Evolutionary conservation across 2,888 invertebrate species (phyloP).

Genomic region (Catocala nupta): DNA sequence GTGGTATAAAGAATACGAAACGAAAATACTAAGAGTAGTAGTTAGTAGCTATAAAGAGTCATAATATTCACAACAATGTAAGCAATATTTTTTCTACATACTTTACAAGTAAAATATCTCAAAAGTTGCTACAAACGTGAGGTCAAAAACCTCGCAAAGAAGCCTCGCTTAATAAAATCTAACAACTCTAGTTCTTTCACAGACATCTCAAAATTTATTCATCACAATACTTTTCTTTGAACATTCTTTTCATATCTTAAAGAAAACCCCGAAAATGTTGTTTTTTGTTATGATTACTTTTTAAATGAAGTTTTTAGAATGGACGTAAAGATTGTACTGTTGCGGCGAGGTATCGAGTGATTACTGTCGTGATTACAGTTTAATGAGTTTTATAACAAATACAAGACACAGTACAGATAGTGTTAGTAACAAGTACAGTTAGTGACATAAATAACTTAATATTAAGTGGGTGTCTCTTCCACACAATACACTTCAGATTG

Average conservation of each 20-base stretch:
- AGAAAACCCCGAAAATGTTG: slow-evolving; percentile 8
- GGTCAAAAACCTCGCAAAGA: slow-evolving; percentile 1
- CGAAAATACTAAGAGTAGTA: too few species aligned
- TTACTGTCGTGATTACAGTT: background rate
- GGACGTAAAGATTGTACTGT: background rate
- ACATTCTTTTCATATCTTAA: slow-evolving; percentile 14
- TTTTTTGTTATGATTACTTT: background rate
- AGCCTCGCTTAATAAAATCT: slow-evolving; percentile 16
- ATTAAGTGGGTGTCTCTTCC: too few species aligned
- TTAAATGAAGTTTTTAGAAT: background rate
- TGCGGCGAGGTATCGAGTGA: background rate
- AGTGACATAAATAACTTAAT: too few species aligned
- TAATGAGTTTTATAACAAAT: too few species aligned
- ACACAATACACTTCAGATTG: too few species aligned
- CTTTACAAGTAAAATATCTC: background rate
- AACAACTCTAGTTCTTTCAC: slow-evolving; percentile 20
- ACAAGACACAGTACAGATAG: too few species aligned
- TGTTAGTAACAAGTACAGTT: too few species aligned
- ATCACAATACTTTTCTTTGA: slow-evolving; percentile 14
- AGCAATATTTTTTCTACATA: too few species aligned
- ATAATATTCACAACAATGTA: too few species aligned
- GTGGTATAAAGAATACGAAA: too few species aligned
- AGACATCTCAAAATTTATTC: slow-evolving; percentile 9
- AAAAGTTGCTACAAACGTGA: slow-evolving; percentile 2
- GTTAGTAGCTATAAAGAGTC: too few species aligned